Conservation (phyloP, 1,140 invertebrate genomes). For the Diachasma alloeum region DNA sequence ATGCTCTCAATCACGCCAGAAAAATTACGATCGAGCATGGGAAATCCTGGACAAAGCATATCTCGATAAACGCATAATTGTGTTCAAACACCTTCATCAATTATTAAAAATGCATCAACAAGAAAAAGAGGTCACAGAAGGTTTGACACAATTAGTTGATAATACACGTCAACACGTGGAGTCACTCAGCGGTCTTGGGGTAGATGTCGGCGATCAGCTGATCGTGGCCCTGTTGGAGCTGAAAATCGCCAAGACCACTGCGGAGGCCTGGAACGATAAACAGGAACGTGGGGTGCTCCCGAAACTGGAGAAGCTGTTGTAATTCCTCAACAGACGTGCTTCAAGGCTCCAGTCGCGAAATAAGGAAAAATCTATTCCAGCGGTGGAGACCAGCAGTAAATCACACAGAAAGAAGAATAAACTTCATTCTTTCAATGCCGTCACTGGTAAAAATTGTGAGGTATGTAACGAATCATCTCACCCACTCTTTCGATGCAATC, state of each 20-base stretch:
- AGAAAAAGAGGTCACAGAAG: slow-evolving; percentile 16
- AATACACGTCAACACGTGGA: slow-evolving; percentile 9
- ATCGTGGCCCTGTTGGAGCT: not conserved
- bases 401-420: not conserved
- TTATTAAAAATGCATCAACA: slow-evolving; percentile 19
- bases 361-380: too few species aligned
- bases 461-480: not conserved
- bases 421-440: not conserved
- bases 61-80: not conserved
- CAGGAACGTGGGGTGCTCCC: not conserved
- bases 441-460: not conserved
- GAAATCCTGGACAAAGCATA: not conserved
- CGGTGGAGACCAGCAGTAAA: not conserved
- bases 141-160: slow-evolving; percentile 10
- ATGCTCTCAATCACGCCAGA: not conserved
- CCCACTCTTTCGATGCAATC: not conserved
- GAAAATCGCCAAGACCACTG: not conserved
- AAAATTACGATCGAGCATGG: too few species aligned
- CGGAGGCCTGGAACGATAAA: not conserved
- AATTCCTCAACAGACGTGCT: not conserved
- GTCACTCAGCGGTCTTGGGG: not conserved
- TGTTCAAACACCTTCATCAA: not conserved
- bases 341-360: not conserved
- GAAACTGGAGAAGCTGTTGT: not conserved
- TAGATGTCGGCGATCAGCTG: not conserved